Percentiles rank a stretch among this genome's conserved stretches.
Conservation (phyloP, 2,888 invertebrate species). For the Bimastos eiseni region DNA sequence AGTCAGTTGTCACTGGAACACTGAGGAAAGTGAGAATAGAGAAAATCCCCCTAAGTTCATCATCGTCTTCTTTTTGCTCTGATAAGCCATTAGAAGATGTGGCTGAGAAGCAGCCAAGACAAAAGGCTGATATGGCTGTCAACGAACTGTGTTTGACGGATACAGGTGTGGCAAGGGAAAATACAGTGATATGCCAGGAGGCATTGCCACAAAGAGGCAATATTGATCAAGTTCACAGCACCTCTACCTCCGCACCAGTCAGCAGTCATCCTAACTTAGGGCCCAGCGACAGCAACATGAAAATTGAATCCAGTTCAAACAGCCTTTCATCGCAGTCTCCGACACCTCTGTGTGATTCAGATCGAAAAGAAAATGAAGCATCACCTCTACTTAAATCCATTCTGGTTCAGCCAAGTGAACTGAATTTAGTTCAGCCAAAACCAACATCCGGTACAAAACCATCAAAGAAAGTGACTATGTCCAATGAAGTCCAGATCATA, state of each 20-base stretch:
- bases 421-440: background rate
- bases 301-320: background rate
- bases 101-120: background rate
- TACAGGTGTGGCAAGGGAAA: background rate
- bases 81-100: background rate
- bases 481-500: background rate
- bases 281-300: background rate
- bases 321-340: background rate
- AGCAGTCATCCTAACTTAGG: background rate
- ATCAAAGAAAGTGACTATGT: background rate
- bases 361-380: background rate
- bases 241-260: background rate
- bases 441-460: background rate
- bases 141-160: background rate
- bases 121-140: background rate
- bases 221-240: background rate
- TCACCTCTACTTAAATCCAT: background rate
- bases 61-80: background rate
- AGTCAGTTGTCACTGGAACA: background rate
- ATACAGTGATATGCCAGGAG: background rate
- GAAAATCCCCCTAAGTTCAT: background rate
- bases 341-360: background rate
- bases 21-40: slow-evolving; percentile 9
- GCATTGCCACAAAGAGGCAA: background rate
- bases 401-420: background rate